phyloP scores from a whole-genome alignment of 2,888 invertebrate species.

The Labia minor region DNA sequence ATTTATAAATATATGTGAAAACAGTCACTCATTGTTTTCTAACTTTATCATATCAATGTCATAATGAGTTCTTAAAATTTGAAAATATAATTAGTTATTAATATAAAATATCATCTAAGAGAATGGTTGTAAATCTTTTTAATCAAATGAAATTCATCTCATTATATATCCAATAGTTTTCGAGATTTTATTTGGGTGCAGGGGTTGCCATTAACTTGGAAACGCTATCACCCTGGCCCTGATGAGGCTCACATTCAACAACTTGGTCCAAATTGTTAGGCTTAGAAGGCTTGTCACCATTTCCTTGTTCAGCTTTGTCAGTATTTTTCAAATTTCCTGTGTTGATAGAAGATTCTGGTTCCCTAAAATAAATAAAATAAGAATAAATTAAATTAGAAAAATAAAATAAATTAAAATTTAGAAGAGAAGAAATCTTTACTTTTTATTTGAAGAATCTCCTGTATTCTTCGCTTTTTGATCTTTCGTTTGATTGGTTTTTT shows the following conservation, averaged over 20 bases:
- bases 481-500: neutral
- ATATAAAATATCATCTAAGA: neutral
- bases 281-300: neutral
- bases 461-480: neutral
- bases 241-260: neutral
- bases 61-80: neutral
- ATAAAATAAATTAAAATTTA: neutral
- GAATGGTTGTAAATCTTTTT: conserved; percentile 1
- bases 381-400: neutral
- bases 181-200: neutral
- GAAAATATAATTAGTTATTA: neutral
- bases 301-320: neutral
- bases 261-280: neutral
- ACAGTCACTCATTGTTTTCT: too few species aligned
- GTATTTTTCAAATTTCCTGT: neutral
- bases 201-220: neutral
- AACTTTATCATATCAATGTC: too few species aligned
- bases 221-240: neutral
- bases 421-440: neutral
- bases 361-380: neutral
- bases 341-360: neutral
- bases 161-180: neutral
- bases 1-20: neutral
- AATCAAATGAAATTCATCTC: neutral
- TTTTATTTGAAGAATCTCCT: neutral